Conservation (phyloP, 2,797 vertebrate species). For the Anisognathus igniventris region DNA sequence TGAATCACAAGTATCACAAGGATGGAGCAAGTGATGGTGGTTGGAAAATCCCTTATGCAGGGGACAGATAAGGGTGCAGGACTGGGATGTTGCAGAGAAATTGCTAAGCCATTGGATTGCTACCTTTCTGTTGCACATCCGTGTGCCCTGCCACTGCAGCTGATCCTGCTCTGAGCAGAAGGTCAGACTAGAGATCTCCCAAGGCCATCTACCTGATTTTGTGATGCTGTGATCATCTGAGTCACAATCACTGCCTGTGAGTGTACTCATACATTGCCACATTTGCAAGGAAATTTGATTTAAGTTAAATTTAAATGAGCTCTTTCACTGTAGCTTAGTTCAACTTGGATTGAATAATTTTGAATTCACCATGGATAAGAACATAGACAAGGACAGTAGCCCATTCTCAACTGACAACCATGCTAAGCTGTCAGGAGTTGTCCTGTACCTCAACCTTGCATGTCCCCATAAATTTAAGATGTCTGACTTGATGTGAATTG, state of each 20-base stretch:
- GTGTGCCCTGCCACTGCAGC: not conserved
- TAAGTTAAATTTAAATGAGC: constrained; percentile 5
- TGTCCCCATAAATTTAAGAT: not conserved
- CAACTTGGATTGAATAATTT: not conserved
- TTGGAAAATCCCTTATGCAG: not conserved
- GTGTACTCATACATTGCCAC: not conserved
- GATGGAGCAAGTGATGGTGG: not conserved
- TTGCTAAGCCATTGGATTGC: not conserved
- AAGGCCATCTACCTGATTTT: not conserved
- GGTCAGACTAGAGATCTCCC: not conserved
- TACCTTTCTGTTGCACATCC: not conserved
- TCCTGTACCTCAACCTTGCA: not conserved
- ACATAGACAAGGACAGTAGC: not conserved
- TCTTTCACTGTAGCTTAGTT: not conserved
- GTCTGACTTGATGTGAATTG: not conserved
- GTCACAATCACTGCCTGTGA: not conserved
- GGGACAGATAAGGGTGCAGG: not conserved
- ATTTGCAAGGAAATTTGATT: constrained; percentile 13
- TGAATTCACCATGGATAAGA: not conserved
- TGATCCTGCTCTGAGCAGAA: not conserved
- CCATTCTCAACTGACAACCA: not conserved
- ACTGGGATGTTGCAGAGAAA: not conserved
- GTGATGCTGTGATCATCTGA: not conserved
- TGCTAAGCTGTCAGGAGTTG: not conserved
- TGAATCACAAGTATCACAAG: not conserved